A percentile compares a stretch with the other conserved stretches of the same genome.
Evolutionary conservation across 1,140 invertebrate species (phyloP).

Genomic region (Forficula auricularia): DNA sequence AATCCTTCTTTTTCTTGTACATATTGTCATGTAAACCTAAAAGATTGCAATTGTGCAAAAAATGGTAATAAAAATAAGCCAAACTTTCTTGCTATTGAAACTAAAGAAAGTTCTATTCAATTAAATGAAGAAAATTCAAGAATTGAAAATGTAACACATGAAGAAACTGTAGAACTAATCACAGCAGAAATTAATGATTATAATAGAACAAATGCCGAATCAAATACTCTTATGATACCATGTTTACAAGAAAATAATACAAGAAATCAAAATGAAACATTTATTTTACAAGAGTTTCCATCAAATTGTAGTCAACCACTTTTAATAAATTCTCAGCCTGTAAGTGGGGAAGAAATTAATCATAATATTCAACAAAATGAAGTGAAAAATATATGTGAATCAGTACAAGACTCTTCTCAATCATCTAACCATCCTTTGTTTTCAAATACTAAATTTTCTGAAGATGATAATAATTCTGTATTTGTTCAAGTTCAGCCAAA

Average conservation of each 20-base stretch:
- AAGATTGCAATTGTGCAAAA: conserved; percentile 1
- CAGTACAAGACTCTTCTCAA: too few species aligned
- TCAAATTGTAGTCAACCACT: too few species aligned
- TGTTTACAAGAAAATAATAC: not conserved
- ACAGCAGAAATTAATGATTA: conserved; percentile 10
- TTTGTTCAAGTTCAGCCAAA: conserved; percentile 16
- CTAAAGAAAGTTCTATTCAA: too few species aligned
- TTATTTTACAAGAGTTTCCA: too few species aligned
- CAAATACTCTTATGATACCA: not conserved
- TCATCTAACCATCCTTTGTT: too few species aligned
- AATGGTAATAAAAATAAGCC: not conserved
- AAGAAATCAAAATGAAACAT: not conserved
- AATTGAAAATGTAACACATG: not conserved
- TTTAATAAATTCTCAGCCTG: too few species aligned
- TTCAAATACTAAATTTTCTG: not conserved
- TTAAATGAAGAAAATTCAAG: too few species aligned
- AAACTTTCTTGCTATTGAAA: too few species aligned
- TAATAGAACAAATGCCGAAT: not conserved
- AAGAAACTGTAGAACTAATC: conserved; percentile 16
- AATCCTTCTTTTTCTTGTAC: not conserved
- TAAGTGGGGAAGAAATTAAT: too few species aligned
- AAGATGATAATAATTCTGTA: conserved; percentile 10
- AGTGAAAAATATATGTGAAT: too few species aligned
- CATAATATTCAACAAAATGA: too few species aligned
- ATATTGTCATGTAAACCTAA: not conserved